A percentile compares a stretch with the other conserved stretches of the same genome.
Conservation (phyloP, 2,797 vertebrate species). For the Salarias fasciatus region DNA sequence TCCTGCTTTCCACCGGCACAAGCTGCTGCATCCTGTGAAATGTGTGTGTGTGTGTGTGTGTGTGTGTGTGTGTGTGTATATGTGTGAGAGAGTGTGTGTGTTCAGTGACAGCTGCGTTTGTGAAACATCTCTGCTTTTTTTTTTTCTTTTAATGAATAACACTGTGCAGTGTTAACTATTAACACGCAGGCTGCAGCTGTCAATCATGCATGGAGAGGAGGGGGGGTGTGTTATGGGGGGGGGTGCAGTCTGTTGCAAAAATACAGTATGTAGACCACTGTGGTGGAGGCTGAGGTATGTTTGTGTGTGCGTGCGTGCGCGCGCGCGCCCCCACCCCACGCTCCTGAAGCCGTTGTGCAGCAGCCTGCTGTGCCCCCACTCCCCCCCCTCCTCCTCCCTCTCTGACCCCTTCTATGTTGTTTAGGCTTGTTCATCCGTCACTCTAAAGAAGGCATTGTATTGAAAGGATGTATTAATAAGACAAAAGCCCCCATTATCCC, state of each 20-base stretch:
- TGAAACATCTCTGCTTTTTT: constrained; percentile 32
- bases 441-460: constrained; percentile 80
- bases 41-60: no score
- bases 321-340: background rate
- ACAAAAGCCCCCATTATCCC: constrained; percentile 83
- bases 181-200: constrained; percentile 41
- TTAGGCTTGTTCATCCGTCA: constrained; percentile 80
- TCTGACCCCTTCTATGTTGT: constrained; percentile 70
- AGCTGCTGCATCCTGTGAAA: background rate
- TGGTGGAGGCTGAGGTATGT: no score
- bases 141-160: constrained; percentile 70
- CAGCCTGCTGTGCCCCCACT: constrained; percentile 54
- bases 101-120: constrained; percentile 35
- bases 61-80: no score
- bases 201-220: constrained; percentile 9
- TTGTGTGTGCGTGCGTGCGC: no score
- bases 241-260: constrained; percentile 29
- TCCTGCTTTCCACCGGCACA: background rate
- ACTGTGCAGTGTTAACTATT: constrained; percentile 67
- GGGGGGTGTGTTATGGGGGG: background rate
- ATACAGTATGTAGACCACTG: constrained; percentile 42
- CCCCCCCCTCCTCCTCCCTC: background rate
- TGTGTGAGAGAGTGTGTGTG: no score
- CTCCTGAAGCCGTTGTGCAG: constrained; percentile 60
- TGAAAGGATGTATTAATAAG: constrained; percentile 84